A percentile compares a stretch with the other conserved stretches of the same genome.
phyloP scores from a whole-genome alignment of 1,140 invertebrate species.

The Heliothis subflexa region DNA sequence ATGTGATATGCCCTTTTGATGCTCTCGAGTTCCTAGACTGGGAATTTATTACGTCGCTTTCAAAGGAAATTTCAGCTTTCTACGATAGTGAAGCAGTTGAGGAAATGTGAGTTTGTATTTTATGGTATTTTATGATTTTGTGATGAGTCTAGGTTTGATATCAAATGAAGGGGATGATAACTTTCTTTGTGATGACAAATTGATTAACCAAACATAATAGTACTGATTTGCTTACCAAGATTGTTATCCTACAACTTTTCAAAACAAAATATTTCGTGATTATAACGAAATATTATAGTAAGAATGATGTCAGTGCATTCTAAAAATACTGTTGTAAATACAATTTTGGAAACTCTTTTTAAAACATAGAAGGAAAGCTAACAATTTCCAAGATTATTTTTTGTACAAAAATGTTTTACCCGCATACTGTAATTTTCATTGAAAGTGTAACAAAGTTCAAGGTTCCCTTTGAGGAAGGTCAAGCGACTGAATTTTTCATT shows the following conservation, averaged over 20 bases:
- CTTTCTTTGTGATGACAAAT: too few species aligned
- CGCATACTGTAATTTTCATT: conserved; percentile 14
- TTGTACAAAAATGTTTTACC: neutral
- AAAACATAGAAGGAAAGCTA: neutral
- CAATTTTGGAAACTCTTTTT: too few species aligned
- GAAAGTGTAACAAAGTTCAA: neutral
- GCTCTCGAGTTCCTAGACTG: neutral
- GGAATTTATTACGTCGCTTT: conserved; percentile 2
- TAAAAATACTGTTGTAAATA: too few species aligned
- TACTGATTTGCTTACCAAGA: too few species aligned
- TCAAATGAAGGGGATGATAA: too few species aligned
- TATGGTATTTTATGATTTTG: neutral
- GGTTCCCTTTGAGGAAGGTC: neutral
- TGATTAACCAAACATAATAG: too few species aligned
- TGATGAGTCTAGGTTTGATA: too few species aligned
- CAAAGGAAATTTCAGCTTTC: neutral
- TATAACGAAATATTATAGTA: neutral
- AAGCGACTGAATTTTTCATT: conserved; percentile 20
- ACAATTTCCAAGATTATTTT: neutral
- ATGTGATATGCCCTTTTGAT: conserved; percentile 52
- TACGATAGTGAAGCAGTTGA: neutral
- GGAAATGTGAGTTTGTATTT: neutral
- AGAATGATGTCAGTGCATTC: too few species aligned
- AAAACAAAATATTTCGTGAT: too few species aligned
- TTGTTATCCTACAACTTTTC: too few species aligned